Percentiles rank a stretch among this genome's conserved stretches.
These are phyloP conservation scores for Batillaria attramentaria DNA, from an alignment of 1,140 invertebrate species.

Conservation along the genomic window DNA sequence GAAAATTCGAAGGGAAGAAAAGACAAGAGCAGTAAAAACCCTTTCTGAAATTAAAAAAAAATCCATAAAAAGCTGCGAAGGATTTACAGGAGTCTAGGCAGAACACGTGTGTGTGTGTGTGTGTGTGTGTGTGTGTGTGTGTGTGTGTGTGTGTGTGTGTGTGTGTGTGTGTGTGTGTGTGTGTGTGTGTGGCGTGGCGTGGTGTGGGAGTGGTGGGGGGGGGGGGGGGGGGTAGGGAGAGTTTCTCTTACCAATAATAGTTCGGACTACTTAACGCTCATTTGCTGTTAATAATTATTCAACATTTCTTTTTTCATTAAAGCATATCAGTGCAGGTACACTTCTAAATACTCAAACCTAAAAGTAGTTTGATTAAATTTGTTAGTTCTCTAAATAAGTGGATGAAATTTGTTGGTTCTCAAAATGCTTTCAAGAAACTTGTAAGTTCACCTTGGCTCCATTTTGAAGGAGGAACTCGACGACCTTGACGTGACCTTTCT, in stretches of 20 bases:
- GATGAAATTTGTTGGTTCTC: not conserved
- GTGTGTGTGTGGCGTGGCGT: not conserved
- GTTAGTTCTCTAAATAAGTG: not conserved
- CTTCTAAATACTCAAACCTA: not conserved
- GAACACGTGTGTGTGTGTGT: not conserved
- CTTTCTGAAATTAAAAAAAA: too few relatives aligned
- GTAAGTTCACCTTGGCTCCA: too few relatives aligned
- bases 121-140: conserved; percentile 2
- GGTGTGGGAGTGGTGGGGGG: not conserved
- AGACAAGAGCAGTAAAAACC: too few relatives aligned
- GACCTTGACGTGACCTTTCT: too few relatives aligned
- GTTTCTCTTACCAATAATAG: not conserved
- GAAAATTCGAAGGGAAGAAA: too few relatives aligned
- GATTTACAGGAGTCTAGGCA: too few relatives aligned
- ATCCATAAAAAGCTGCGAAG: too few relatives aligned
- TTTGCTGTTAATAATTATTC: not conserved
- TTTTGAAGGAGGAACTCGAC: too few relatives aligned
- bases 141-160: conserved; percentile 10
- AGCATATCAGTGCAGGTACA: not conserved
- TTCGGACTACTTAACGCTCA: too few relatives aligned
- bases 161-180: not conserved
- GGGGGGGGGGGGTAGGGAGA: not conserved
- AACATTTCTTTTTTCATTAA: not conserved
- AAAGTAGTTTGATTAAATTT: not conserved
- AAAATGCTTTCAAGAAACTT: too few relatives aligned